These are phyloP conservation scores for Fregata magnificens DNA, from an alignment of 2,113 vertebrate species.

Conservation along the genomic window DNA sequence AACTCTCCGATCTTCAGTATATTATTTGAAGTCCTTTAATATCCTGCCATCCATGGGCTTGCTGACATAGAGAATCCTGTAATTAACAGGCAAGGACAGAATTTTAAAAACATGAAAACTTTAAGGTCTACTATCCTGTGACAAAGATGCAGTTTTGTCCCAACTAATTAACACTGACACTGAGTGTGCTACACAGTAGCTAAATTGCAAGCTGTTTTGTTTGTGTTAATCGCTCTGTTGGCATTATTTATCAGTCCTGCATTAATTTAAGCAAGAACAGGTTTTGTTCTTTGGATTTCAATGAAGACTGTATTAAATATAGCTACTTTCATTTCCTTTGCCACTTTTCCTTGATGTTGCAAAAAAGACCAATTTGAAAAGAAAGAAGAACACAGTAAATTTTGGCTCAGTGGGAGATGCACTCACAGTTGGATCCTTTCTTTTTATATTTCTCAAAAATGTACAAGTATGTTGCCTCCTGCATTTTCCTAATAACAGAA, in stretches of 20 bases:
- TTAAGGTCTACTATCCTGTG: not conserved
- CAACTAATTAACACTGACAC: slow-evolving; percentile 54
- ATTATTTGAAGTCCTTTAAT: not conserved
- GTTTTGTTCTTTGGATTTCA: slow-evolving; percentile 47
- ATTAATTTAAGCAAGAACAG: slow-evolving; percentile 41
- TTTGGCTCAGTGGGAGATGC: slow-evolving; percentile 43
- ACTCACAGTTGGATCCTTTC: slow-evolving; percentile 28
- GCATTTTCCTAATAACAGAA: slow-evolving; percentile 67
- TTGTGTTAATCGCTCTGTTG: slow-evolving; percentile 49
- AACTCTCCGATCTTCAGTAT: not conserved
- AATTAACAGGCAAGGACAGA: not conserved
- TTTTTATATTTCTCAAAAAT: slow-evolving; percentile 59
- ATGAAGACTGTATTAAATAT: slow-evolving; percentile 46
- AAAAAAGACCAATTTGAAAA: slow-evolving; percentile 64
- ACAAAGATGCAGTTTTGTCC: slow-evolving; percentile 30
- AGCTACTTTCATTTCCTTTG: slow-evolving; percentile 42
- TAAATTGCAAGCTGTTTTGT: slow-evolving; percentile 57
- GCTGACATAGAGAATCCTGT: not conserved
- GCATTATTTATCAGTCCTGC: slow-evolving; percentile 37
- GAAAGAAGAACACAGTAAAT: slow-evolving; percentile 45
- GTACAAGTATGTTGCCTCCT: slow-evolving; percentile 35
- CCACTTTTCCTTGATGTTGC: slow-evolving; percentile 38
- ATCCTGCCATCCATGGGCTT: not conserved
- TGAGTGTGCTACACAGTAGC: not conserved
- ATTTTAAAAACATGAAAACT: not conserved